Base-by-base conservation (phyloP, 1,140 invertebrate genomes). In the Ceratina japonica region DNA sequence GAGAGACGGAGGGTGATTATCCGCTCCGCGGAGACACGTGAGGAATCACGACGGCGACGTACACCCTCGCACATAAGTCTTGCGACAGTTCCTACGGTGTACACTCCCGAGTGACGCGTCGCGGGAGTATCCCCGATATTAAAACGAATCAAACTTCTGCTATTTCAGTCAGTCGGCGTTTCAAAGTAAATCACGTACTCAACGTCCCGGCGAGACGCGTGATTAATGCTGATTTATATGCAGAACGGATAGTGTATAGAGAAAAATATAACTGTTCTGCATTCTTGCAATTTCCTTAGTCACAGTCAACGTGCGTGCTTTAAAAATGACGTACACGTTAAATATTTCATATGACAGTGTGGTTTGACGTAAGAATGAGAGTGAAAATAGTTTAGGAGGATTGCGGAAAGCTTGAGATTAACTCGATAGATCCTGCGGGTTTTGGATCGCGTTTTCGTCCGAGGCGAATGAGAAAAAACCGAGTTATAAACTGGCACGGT, bases 1-100 rank as follows among this genome's bases (percentile, higher is more conserved):
- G n/a, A 58, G 83, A 73, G 81, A 78, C 77, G 63, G 83, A 73
- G 81, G 82, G 77, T 80, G 83, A 84, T 84, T 84, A 84, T 84
- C 83, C 62, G 81, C 62, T 75, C 51, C 75, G 73, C 58, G 81
- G 68, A 80, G 77, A 83, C 72, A 74, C 77, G 66, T 76, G 84
- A 85, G 84, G 75, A 83, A 83, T 74, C 80, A 83, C 66, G 22
- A 37, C 54, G 59, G 37, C 64, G 71, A 65, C 62, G 20, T 31
- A 27, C 31, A 51, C 62, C 64, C 56, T 22, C 78, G 20, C 71
- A 70, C 56, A 27, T 49, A 54, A 58, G 59, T 71, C 56, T 64
- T 54, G 44, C 62, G 59, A 58, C 3, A 4, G 51, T 7, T 56
- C 5, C 51, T 68, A 24, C 12, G 27, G 0, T 22, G 18, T 18